These are phyloP conservation scores for Campaea margaritaria DNA, from an alignment of 2,888 invertebrate species.

Conservation along the genomic window DNA sequence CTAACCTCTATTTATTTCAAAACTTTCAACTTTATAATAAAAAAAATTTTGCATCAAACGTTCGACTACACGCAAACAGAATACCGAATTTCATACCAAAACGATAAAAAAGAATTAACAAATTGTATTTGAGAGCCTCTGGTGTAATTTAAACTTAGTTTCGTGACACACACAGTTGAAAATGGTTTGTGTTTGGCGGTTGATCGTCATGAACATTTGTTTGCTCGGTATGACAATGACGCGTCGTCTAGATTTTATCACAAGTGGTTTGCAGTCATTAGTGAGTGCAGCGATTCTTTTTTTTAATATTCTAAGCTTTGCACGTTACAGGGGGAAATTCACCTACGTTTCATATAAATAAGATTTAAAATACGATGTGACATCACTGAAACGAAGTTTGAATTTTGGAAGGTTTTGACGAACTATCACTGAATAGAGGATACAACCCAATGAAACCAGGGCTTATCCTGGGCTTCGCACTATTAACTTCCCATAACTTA, in stretches of 20 bases:
- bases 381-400: no score
- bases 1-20: neutral
- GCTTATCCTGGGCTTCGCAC: no score
- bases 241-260: conserved; percentile 68
- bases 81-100: conserved; percentile 46
- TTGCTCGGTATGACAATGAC: conserved; percentile 63
- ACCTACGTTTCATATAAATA: conserved; percentile 7
- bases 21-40: conserved; percentile 11
- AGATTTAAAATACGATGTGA: neutral
- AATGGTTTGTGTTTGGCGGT: conserved; percentile 27
- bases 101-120: conserved; percentile 48
- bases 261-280: conserved; percentile 66
- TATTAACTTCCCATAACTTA: no score
- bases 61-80: conserved; percentile 32
- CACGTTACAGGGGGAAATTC: conserved; percentile 29
- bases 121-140: conserved; percentile 31
- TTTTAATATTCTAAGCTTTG: conserved; percentile 20
- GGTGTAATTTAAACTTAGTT: conserved; percentile 19
- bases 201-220: conserved; percentile 49
- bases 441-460: no score
- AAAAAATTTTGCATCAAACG: conserved; percentile 31
- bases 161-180: conserved; percentile 13
- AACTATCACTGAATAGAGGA: no score
- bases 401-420: no score
- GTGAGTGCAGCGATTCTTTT: conserved; percentile 44